These are phyloP conservation scores for Tridacna crocea DNA, from an alignment of 2,888 invertebrate species.

Conservation along the genomic window DNA sequence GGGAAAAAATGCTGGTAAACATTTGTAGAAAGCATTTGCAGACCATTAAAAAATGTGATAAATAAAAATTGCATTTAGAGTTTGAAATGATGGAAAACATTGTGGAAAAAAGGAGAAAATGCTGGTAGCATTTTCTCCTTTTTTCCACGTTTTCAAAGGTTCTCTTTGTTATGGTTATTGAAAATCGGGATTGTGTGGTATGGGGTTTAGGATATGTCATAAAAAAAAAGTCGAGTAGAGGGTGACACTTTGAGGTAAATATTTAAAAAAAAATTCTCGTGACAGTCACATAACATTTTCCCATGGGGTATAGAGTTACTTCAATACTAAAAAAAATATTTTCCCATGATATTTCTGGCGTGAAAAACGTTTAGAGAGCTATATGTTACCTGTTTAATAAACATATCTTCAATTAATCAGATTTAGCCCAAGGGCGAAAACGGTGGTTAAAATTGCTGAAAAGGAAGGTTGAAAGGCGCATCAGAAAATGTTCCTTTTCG, in stretches of 20 bases:
- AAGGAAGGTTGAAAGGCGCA: too few relatives aligned
- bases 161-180: too few relatives aligned
- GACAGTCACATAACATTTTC: not conserved
- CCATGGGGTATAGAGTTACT: slow-evolving; percentile 2
- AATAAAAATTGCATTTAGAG: too few relatives aligned
- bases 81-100: not conserved
- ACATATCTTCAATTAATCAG: slow-evolving; percentile 28
- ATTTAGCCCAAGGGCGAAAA: slow-evolving; percentile 13
- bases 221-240: too few relatives aligned
- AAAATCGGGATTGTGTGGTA: too few relatives aligned
- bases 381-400: slow-evolving; percentile 21
- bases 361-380: slow-evolving; percentile 5
- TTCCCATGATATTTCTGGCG: slow-evolving; percentile 6
- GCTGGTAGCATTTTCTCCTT: not conserved
- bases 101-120: not conserved
- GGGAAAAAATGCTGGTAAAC: too few relatives aligned
- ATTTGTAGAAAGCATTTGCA: too few relatives aligned
- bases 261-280: not conserved
- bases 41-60: too few relatives aligned
- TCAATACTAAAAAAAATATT: not conserved
- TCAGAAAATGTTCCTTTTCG: too few relatives aligned
- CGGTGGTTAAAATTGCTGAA: not conserved
- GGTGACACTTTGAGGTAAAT: too few relatives aligned
- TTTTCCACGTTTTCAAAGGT: not conserved
- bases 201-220: too few relatives aligned